Conservation (phyloP, 2,888 invertebrate species). For the Sinelater perroti region DNA sequence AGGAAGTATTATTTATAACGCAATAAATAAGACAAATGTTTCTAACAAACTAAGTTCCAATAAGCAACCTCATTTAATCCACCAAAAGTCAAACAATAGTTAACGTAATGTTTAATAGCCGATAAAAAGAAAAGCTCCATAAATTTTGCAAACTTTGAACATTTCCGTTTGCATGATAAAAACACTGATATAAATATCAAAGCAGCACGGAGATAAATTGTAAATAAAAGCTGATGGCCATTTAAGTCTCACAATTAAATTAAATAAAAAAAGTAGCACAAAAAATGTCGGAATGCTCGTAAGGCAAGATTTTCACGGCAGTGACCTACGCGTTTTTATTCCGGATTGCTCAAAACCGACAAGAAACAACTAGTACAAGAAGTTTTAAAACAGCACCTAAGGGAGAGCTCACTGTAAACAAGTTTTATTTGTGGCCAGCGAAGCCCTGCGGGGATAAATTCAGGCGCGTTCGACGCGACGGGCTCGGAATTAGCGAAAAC, state of each 20-base stretch:
- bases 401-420: conserved; percentile 38
- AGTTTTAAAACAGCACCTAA: conserved; percentile 37
- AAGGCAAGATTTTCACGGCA: neutral
- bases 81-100: too few relatives aligned
- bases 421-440: conserved; percentile 37
- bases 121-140: too few relatives aligned
- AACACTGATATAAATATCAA: too few relatives aligned
- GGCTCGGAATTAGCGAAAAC: conserved; percentile 15
- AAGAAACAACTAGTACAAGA: conserved; percentile 28
- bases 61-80: too few relatives aligned
- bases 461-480: conserved; percentile 8
- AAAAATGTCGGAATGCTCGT: neutral
- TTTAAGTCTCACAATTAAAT: too few relatives aligned
- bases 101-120: too few relatives aligned
- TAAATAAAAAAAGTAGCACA: conserved; percentile 1
- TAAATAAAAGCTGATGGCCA: neutral
- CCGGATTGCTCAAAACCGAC: conserved; percentile 28
- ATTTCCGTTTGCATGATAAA: too few relatives aligned
- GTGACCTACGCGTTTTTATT: conserved; percentile 30
- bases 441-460: conserved; percentile 26
- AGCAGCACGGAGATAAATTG: neutral
- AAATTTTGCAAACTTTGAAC: too few relatives aligned
- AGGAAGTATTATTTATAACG: too few relatives aligned
- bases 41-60: too few relatives aligned
- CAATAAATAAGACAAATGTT: too few relatives aligned